Evolutionary conservation across 2,113 vertebrate genomes (phyloP).

Genomic region (Dicaeum eximium): DNA sequence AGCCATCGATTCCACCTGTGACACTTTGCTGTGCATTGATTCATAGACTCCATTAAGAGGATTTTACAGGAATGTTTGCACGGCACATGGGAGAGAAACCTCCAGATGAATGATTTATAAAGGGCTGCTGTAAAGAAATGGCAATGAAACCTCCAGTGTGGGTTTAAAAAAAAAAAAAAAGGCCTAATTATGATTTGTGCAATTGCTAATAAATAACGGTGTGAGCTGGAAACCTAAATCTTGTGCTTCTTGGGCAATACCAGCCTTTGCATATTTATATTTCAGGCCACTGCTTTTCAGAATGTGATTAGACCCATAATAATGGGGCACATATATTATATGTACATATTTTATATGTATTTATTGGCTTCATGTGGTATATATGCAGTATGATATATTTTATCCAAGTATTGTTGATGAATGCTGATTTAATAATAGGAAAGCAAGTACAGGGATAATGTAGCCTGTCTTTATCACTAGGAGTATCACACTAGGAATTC

Average conservation of each 20-base stretch:
- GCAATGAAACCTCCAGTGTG: not conserved
- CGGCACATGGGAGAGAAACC: not conserved
- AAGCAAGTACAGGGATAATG: not conserved
- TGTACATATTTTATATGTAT: not conserved
- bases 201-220: not conserved
- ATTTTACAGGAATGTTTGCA: slow-evolving; percentile 41
- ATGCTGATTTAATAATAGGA: not conserved
- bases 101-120: slow-evolving; percentile 3
- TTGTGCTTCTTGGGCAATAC: not conserved
- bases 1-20: not conserved
- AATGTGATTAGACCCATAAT: not conserved
- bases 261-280: not conserved
- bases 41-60: slow-evolving; percentile 8
- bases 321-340: not conserved
- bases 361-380: not conserved
- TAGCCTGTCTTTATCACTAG: not conserved
- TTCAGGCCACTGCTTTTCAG: not conserved
- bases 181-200: not conserved
- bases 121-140: not conserved
- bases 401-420: not conserved
- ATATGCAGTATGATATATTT: not conserved
- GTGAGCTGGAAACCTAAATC: not conserved
- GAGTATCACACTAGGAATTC: not conserved
- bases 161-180: not conserved
- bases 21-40: not conserved